Evolutionary conservation across 1,140 invertebrate genomes (phyloP).

Genomic region (Babylonia areolata): DNA sequence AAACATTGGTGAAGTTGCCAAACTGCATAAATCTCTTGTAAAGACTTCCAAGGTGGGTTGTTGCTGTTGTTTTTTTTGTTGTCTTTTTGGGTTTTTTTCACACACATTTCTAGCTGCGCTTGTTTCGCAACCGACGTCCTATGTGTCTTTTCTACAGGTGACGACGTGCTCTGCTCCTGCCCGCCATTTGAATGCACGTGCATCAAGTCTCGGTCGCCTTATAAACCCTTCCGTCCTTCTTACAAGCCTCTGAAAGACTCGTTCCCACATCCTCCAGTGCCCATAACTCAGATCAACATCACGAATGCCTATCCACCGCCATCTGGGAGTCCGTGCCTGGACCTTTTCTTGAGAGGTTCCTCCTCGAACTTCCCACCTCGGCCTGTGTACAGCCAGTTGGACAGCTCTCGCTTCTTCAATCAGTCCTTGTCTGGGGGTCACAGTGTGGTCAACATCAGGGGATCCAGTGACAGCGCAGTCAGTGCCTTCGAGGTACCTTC

Average conservation of each 20-base stretch:
- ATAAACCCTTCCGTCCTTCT: conserved; percentile 20
- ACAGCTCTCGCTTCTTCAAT: background rate
- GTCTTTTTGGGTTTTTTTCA: no score
- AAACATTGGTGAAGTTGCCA: no score
- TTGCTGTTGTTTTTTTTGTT: no score
- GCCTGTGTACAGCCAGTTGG: background rate
- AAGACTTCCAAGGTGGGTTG: no score
- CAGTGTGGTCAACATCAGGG: background rate
- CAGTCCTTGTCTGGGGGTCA: background rate
- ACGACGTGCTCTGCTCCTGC: conserved; percentile 74
- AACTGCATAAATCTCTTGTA: no score
- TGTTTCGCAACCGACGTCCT: background rate
- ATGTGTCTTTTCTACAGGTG: conserved; percentile 50
- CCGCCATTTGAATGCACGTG: conserved; percentile 76
- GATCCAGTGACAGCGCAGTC: background rate
- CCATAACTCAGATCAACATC: conserved; percentile 55
- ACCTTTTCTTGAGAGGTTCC: conserved; percentile 15
- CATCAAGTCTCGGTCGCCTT: conserved; percentile 49
- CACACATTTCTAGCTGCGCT: no score
- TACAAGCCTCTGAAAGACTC: conserved; percentile 30
- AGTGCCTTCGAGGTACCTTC: conserved; percentile 13
- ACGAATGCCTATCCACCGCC: conserved; percentile 45
- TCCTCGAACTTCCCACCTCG: background rate
- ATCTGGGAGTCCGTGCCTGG: background rate
- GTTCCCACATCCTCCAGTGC: conserved; percentile 36